Conservation (phyloP, 2,113 vertebrate species). For the Sturnira hondurensis region DNA sequence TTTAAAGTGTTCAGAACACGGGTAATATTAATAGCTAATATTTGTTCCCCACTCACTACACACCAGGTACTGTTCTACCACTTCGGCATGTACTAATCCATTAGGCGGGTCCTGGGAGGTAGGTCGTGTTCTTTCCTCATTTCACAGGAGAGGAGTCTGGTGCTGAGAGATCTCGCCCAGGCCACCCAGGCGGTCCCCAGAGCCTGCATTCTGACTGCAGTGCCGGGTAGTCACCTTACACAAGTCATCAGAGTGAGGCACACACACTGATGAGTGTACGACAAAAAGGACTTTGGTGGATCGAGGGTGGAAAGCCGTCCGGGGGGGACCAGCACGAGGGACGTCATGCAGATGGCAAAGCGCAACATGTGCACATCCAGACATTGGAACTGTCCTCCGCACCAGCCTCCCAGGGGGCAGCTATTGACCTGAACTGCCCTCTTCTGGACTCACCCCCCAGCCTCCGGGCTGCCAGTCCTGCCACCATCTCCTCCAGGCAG, state of each 20-base stretch:
- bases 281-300: background rate
- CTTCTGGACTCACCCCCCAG: background rate
- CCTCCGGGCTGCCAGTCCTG: background rate
- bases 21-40: too few species aligned
- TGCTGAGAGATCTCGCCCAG: background rate
- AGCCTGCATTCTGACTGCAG: background rate
- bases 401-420: accelerated
- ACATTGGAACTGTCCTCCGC: background rate
- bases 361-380: background rate
- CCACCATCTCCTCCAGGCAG: accelerated
- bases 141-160: background rate
- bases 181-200: background rate
- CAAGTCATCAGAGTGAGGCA: background rate
- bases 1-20: background rate
- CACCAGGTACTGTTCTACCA: background rate
- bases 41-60: background rate
- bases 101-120: background rate
- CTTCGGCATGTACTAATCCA: background rate
- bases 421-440: background rate
- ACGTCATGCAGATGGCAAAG: background rate
- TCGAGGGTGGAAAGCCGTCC: too few species aligned
- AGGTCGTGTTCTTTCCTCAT: background rate
- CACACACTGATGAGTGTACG: too few species aligned
- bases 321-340: background rate
- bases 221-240: accelerated